These are phyloP conservation scores for Leptocoma aspasia DNA, from an alignment of 2,113 vertebrate genomes.

Conservation along the genomic window DNA sequence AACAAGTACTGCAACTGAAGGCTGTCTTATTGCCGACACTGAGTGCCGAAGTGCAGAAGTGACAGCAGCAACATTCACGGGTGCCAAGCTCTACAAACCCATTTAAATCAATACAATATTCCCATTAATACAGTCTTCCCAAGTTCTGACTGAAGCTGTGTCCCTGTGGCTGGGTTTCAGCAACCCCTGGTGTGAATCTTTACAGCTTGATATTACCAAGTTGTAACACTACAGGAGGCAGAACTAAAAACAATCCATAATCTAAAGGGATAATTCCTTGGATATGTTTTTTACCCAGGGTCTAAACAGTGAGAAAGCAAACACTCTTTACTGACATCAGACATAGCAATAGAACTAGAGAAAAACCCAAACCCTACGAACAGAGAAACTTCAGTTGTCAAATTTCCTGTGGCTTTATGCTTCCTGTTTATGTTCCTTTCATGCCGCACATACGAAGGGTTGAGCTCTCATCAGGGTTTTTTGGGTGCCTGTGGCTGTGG, in stretches of 20 bases:
- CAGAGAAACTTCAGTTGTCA: not conserved
- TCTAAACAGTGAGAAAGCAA: not conserved
- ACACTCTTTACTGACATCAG: not conserved
- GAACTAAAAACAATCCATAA: not conserved
- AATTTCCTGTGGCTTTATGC: slow-evolving; percentile 51
- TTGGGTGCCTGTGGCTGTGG: not conserved
- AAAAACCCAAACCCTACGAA: slow-evolving; percentile 1
- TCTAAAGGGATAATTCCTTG: not conserved
- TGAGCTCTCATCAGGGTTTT: not conserved
- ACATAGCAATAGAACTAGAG: not conserved
- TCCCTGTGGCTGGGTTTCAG: not conserved
- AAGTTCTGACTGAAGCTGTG: not conserved
- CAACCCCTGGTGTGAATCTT: not conserved
- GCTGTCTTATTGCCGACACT: not conserved
- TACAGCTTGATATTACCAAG: not conserved
- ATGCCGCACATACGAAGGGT: not conserved
- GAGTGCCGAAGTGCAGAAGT: not conserved
- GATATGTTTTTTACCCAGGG: not conserved
- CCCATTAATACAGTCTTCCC: not conserved
- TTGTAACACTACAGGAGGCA: fast-evolving
- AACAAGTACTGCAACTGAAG: not conserved
- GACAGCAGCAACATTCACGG: not conserved
- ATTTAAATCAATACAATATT: not conserved
- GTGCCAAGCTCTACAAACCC: not conserved
- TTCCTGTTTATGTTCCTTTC: slow-evolving; percentile 52